Evolutionary conservation across 2,888 invertebrate genomes (phyloP).

Genomic region (Apamea crenata): DNA sequence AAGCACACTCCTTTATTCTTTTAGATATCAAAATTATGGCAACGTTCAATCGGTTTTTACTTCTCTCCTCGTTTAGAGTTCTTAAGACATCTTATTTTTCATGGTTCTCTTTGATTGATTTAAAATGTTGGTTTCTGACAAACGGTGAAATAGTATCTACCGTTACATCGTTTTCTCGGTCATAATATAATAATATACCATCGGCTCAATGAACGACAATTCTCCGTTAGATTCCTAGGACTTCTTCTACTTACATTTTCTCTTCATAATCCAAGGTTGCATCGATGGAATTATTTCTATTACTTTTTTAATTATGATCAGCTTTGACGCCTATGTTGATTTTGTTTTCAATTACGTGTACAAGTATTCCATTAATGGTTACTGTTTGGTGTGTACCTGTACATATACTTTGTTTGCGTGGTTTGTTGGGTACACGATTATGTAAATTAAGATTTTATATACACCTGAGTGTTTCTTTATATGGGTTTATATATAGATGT

Average conservation of each 20-base stretch:
- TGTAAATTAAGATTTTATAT: slow-evolving; percentile 11
- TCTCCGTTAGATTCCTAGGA: neutral
- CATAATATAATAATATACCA: neutral
- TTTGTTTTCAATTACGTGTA: slow-evolving; percentile 20
- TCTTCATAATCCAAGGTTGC: slow-evolving; percentile 2
- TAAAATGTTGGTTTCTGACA: neutral
- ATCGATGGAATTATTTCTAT: slow-evolving; percentile 3
- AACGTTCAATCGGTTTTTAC: neutral
- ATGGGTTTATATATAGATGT: slow-evolving; percentile 3
- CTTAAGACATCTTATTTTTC: neutral
- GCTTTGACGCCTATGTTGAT: slow-evolving; percentile 1
- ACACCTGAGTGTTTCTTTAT: neutral
- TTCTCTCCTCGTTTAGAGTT: neutral
- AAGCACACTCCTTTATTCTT: slow-evolving; percentile 11
- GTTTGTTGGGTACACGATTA: slow-evolving; percentile 1
- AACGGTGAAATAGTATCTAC: neutral
- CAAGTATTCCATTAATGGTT: slow-evolving; percentile 40
- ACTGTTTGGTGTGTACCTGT: slow-evolving; percentile 10
- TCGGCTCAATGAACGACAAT: neutral
- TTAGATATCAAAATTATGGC: neutral
- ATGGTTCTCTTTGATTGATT: neutral
- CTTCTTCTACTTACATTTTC: neutral
- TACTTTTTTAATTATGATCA: slow-evolving; percentile 13
- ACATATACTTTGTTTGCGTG: slow-evolving; percentile 5
- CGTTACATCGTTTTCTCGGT: neutral